Base-by-base conservation (phyloP, 2,113 vertebrate species). In the Sardina pilchardus region DNA sequence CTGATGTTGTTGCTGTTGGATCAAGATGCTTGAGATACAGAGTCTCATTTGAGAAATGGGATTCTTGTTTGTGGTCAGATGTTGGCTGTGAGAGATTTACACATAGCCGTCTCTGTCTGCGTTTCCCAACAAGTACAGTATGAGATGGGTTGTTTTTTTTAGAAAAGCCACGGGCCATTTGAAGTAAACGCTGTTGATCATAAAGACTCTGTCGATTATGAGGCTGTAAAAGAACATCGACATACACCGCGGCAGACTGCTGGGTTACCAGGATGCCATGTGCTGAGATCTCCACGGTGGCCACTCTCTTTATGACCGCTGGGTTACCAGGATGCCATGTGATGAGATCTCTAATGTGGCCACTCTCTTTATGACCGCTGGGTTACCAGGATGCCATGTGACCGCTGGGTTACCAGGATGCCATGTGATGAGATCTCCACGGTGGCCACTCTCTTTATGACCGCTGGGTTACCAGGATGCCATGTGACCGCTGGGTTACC, bases 211-310 rank as follows among this genome's bases (percentile, higher is more conserved):
- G 63, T 71, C 34, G 26, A 34, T 34, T 10, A 71, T 71, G 30
- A 85, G 71, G 12, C 4, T 82, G 50, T 75, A 12, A 71, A 36
- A 83, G 81, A 44, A 43, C 34, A 12, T 19, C 47, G 39, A 26
- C 71, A 82, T 19, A 21, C 80, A 24, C 47, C 82, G 39, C 24
- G 78, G 45, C 78, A 71, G 86, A 50, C 36, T 36, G 53, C 12
- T 47, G 45, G 45, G 8, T n/a, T n/a, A n/a, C n/a, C n/a, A n/a
- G n/a, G n/a, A n/a, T n/a, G n/a, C n/a, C n/a, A n/a, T n/a, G n/a
- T n/a, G n/a, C n/a, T n/a, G n/a, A n/a, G n/a, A n/a, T n/a, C n/a
- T n/a, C n/a, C n/a, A n/a, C n/a, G n/a, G n/a, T n/a, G n/a, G n/a
- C n/a, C n/a, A n/a, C n/a, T n/a, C n/a, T n/a, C n/a, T n/a, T n/a